phyloP scores from a whole-genome alignment of 2,888 invertebrate genomes.

The Drosophila gaucha region DNA sequence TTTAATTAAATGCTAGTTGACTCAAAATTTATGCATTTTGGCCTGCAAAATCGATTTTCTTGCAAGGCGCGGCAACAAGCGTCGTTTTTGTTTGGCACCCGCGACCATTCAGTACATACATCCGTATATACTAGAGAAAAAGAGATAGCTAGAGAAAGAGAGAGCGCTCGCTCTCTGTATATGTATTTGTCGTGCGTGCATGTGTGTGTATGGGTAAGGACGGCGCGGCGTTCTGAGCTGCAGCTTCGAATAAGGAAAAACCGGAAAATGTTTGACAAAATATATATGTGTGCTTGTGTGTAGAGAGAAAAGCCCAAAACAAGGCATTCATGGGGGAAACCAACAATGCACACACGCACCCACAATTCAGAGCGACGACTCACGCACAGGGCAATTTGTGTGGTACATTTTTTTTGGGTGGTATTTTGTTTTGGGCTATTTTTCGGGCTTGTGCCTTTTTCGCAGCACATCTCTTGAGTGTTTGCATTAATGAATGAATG shows the following conservation, averaged over 20 bases:
- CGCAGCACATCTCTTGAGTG: conserved; percentile 21
- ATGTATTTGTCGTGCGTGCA: conserved; percentile 13
- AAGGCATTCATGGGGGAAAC: conserved; percentile 47
- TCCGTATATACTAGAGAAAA: conserved; percentile 24
- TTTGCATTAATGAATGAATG: conserved; percentile 62
- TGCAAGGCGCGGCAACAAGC: conserved; percentile 76
- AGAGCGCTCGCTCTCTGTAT: conserved; percentile 33
- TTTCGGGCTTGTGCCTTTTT: conserved; percentile 6
- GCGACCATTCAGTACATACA: conserved; percentile 35
- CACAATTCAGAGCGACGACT: conserved; percentile 27
- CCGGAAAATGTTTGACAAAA: conserved; percentile 75
- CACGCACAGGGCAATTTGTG: conserved; percentile 46
- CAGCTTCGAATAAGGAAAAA: conserved; percentile 77
- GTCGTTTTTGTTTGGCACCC: conserved; percentile 52
- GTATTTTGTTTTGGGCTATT: conserved; percentile 46
- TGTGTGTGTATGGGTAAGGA: conserved; percentile 51
- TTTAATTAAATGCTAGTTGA: conserved; percentile 51
- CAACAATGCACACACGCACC: conserved; percentile 20
- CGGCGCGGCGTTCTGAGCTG: conserved; percentile 53
- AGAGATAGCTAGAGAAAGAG: conserved; percentile 23
- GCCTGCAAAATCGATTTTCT: conserved; percentile 79
- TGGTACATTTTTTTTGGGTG: conserved; percentile 51
- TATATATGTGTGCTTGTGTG: conserved; percentile 32
- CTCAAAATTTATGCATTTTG: conserved; percentile 62
- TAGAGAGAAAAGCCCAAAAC: conserved; percentile 50